Evolutionary conservation across 2,888 invertebrate species (phyloP).

Genomic region (Griposia aprilina): DNA sequence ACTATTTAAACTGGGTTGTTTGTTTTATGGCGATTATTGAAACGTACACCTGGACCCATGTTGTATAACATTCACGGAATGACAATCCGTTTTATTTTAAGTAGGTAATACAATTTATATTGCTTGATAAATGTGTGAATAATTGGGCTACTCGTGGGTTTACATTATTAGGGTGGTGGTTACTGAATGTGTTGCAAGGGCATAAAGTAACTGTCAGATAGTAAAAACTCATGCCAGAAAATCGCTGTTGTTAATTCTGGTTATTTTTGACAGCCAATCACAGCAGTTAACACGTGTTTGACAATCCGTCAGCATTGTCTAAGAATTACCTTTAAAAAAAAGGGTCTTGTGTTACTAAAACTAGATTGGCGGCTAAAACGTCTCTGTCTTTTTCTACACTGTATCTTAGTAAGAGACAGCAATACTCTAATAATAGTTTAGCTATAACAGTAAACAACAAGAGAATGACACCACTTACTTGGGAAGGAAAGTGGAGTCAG

Average conservation of each 20-base stretch:
- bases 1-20: neutral
- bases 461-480: constrained; percentile 74
- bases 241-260: too few species aligned
- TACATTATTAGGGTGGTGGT: too few species aligned
- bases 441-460: neutral
- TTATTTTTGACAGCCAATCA: too few species aligned
- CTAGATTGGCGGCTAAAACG: neutral
- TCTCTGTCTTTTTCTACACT: neutral
- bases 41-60: neutral
- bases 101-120: too few species aligned
- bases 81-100: neutral
- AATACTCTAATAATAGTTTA: neutral
- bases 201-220: too few species aligned
- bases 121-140: too few species aligned
- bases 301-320: too few species aligned
- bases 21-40: neutral
- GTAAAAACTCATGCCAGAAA: too few species aligned
- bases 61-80: neutral
- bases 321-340: neutral
- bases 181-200: too few species aligned
- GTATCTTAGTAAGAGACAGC: neutral
- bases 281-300: too few species aligned
- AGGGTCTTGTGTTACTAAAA: neutral
- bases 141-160: too few species aligned
- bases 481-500: constrained; percentile 73